Conservation (phyloP, 2,888 invertebrate species). For the Pherbina coryleti region DNA sequence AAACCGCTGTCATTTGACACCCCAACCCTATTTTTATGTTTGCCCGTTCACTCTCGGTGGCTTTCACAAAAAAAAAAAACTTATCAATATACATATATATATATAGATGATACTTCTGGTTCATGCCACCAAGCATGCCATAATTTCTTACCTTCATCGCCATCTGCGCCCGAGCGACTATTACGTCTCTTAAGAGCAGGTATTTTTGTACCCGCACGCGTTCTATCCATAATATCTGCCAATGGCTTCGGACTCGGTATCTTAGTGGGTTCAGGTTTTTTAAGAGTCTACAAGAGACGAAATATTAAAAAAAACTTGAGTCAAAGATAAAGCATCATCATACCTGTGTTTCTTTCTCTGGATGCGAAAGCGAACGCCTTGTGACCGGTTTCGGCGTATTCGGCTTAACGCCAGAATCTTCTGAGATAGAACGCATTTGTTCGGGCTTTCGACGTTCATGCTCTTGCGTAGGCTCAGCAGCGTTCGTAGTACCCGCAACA, state of each 20-base stretch:
- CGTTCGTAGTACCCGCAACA: conserved; percentile 5
- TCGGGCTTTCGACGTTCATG: conserved; percentile 64
- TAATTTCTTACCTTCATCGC: conserved; percentile 59
- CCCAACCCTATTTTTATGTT: too few species aligned
- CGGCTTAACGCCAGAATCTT: conserved; percentile 64
- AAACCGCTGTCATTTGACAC: too few species aligned
- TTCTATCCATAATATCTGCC: conserved; percentile 64
- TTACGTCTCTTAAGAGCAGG: conserved; percentile 59
- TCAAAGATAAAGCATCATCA: neutral
- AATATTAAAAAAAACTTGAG: neutral
- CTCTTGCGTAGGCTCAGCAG: neutral
- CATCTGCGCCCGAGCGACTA: conserved; percentile 57
- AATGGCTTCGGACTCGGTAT: conserved; percentile 67
- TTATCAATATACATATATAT: too few species aligned
- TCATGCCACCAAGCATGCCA: too few species aligned
- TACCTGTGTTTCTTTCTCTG: conserved; percentile 67
- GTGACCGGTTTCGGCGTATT: conserved; percentile 64
- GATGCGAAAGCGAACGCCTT: conserved; percentile 67
- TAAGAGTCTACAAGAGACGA: conserved; percentile 54
- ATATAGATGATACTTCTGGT: too few species aligned
- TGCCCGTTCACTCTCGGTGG: too few species aligned
- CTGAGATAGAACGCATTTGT: conserved; percentile 68
- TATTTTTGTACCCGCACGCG: conserved; percentile 61
- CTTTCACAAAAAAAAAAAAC: too few species aligned
- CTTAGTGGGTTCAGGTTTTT: conserved; percentile 62